Conservation (phyloP, 2,113 vertebrate species). For the Macroglossus sobrinus region DNA sequence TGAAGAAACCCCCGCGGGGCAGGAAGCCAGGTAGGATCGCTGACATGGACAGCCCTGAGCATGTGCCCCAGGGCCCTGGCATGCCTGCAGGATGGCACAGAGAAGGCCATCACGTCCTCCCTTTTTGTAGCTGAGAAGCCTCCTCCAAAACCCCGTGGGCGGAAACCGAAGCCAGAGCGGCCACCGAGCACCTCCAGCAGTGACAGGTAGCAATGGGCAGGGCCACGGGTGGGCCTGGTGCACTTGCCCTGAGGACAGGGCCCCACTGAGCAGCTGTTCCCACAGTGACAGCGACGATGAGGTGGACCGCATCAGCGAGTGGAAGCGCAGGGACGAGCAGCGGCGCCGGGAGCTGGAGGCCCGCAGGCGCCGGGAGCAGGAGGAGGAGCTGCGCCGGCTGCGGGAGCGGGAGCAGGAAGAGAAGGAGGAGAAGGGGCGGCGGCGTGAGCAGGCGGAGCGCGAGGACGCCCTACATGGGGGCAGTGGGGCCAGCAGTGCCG, state of each 20-base stretch:
- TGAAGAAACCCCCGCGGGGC: constrained; percentile 86
- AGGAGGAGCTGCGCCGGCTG: constrained; percentile 92
- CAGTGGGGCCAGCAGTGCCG: constrained; percentile 85
- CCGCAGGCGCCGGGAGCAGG: constrained; percentile 92
- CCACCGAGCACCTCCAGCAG: constrained; percentile 90
- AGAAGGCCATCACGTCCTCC: accelerated
- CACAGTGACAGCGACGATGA: constrained; percentile 87
- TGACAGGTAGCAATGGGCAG: constrained; percentile 86
- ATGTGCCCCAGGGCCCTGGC: not conserved
- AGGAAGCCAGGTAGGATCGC: constrained; percentile 89
- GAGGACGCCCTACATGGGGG: not conserved
- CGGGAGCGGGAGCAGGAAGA: constrained; percentile 95
- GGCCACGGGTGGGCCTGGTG: not conserved
- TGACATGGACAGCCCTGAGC: not conserved
- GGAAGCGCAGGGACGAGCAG: constrained; percentile 95
- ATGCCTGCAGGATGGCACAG: accelerated
- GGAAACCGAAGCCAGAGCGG: constrained; percentile 88
- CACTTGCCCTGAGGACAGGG: not conserved
- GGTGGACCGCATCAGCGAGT: constrained; percentile 94
- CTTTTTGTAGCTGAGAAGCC: constrained; percentile 85
- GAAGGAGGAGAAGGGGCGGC: constrained; percentile 92
- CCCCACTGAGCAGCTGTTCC: not conserved
- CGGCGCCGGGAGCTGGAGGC: constrained; percentile 93
- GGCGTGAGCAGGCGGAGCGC: constrained; percentile 88
- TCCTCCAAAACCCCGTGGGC: constrained; percentile 89